Evolutionary conservation across 2,888 invertebrate species (phyloP), one percentile per base, ranked within the genome.

Genomic region (Yponomeuta malinellus): DNA sequence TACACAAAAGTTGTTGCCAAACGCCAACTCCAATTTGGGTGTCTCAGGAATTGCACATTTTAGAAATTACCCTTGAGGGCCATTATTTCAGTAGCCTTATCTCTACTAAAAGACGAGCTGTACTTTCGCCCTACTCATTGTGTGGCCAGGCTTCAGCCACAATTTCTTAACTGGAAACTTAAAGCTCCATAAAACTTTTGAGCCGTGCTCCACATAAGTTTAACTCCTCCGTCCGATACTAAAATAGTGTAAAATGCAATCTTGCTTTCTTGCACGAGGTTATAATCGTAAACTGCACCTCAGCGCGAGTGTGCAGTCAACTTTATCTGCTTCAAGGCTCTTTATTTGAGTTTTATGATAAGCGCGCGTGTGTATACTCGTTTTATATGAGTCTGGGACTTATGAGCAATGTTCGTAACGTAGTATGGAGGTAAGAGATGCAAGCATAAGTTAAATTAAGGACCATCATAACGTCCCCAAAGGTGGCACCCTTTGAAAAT

Each of bases 151-250:
- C 52, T 59, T 59, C 43, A 59, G 52, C 68, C 43, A 77, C 79
- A 79, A 79, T 84, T 83, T 83, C 85, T 84, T 85, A 87, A 86
- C 84, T 85, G 79, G 81, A 85, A 89, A 89, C 85, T 89, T 88
- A 83, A 88, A 88, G 86, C 84, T 78, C 81, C 83, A 88, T 89
- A 88, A 90, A 91, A 90, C 87, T 90, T 88, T 84, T 89, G 81
- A 82, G 89, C 86, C 86, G 82, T 87, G 85, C 88, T 88, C 84
- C 87, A 89, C 89, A 88, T 89, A 90, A 91, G 86, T 90, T 89
- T 85, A 80, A 85, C 85, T 85, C 85, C 29, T 85, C 78, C 70
- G 78, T 80, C 75, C 84, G 85, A 86, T 87, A 85, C 82, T 83
- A 83, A 83, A 79, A 79, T 85, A 82, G 87, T 84, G 86, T 88